Evolutionary conservation across 2,888 invertebrate genomes (phyloP).

Genomic region (Cephus nigrinus): DNA sequence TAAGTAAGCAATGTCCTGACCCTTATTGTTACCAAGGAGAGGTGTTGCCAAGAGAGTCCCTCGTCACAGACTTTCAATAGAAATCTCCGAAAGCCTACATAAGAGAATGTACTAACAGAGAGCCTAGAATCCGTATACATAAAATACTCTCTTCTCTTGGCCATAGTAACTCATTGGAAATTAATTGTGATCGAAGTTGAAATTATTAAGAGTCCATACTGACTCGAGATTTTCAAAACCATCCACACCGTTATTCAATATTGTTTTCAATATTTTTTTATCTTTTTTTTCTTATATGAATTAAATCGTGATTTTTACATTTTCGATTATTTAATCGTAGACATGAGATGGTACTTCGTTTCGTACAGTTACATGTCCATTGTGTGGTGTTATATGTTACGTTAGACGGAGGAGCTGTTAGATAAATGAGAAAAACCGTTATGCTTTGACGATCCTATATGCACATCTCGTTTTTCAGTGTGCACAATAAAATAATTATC

Average conservation of each 20-base stretch:
- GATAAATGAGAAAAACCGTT: background rate
- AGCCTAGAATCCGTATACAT: constrained; percentile 29
- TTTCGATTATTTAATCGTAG: background rate
- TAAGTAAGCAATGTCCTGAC: constrained; percentile 47
- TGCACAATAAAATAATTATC: background rate
- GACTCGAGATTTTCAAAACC: background rate
- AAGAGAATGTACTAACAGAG: constrained; percentile 36
- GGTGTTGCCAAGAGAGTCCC: constrained; percentile 40
- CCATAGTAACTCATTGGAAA: background rate
- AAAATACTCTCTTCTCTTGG: background rate
- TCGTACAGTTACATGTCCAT: background rate
- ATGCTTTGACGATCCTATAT: background rate
- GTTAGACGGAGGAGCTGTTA: background rate
- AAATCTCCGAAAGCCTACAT: constrained; percentile 46
- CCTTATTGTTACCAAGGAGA: constrained; percentile 32
- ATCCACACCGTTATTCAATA: background rate
- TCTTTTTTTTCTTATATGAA: background rate
- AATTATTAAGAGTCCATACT: background rate
- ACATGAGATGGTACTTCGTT: background rate
- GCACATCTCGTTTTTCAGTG: background rate
- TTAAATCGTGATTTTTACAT: background rate
- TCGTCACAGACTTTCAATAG: constrained; percentile 50
- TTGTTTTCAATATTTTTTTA: background rate
- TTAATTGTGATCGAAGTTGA: background rate
- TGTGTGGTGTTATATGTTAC: background rate